phyloP scores from a whole-genome alignment of 2,797 vertebrate species.

The Onychomys arenicola region DNA sequence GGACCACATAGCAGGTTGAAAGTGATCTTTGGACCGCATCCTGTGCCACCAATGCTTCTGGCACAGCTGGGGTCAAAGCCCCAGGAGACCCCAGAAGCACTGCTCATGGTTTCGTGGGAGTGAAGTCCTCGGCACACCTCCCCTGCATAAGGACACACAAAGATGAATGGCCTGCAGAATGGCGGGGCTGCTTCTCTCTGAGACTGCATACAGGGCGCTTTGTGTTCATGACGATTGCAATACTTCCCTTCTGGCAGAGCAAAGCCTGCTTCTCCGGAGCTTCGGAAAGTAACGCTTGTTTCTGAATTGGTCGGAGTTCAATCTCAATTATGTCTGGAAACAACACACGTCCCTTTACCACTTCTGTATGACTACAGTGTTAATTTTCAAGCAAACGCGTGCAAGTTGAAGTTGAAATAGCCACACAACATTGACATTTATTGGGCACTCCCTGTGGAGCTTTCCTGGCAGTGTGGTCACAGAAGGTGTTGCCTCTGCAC shows the following conservation, averaged over 20 bases:
- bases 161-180: slow-evolving; percentile 68
- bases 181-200: slow-evolving; percentile 50
- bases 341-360: slow-evolving; percentile 71
- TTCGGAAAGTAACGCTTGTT: slow-evolving; percentile 78
- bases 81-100: neutral
- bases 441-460: slow-evolving; percentile 49
- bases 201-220: slow-evolving; percentile 71
- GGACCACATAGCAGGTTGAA: slow-evolving; percentile 39
- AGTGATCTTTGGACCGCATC: neutral
- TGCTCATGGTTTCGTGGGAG: neutral
- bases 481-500: slow-evolving; percentile 18
- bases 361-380: slow-evolving; percentile 77
- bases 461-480: slow-evolving; percentile 47
- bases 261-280: slow-evolving; percentile 50
- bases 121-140: neutral
- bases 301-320: slow-evolving; percentile 81
- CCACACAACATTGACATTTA: slow-evolving; percentile 74
- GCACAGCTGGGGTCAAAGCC: neutral
- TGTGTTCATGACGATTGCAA: slow-evolving; percentile 56
- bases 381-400: slow-evolving; percentile 72
- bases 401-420: slow-evolving; percentile 70
- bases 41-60: neutral
- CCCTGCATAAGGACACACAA: slow-evolving; percentile 52
- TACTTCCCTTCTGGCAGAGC: slow-evolving; percentile 74
- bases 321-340: slow-evolving; percentile 83